Base-by-base conservation (phyloP, 1,140 invertebrate species). In the Metopolophium dirhodum region DNA sequence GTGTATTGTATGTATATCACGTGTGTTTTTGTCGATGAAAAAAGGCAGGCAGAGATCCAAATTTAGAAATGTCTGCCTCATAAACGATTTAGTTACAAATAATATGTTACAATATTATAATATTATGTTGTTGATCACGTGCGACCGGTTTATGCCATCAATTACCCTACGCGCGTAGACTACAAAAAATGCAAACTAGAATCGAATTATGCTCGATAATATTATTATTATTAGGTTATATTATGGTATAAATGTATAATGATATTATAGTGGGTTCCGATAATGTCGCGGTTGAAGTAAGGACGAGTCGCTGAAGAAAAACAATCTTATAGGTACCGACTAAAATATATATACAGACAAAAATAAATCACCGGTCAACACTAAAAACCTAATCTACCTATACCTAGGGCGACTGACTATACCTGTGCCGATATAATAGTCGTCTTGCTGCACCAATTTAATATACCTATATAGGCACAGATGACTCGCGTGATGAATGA, bases 21-120 rank as follows among this genome's bases (percentile, higher is more conserved):
- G 49, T 93, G 49, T 11, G 30, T 26, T 30, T 20, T 37, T 30
- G 35, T 23, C 41, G 22, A 37, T 2, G 37, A 92, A 92, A 91
- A 91, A 93, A 54, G 22, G 82, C 77, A 54, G 22, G 82, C 77
- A 85, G 22, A 93, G 37, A 30, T 86, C 91, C 91, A 93, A 93
- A 86, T 93, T 93, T 93, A 83, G 91, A 57, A 85, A 93, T 85
- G 49, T 93, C 35, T 51, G 35, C 9, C 77, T 77, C 61, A 35
- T 4, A 77, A n/a, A 77, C 61, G 61, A 77, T 77, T 7, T 77
- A 77, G 61, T n/a, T 85, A 85, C 37, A 85, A 85, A 41, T 85
- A 41, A 85, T 85, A 41, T 41, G 9, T 83, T 83, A 85, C 41
- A 85, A 85, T 45, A 85, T 37, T 41, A 22, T 83, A 82, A 35